Base-by-base conservation (phyloP, 30 jellyfish, hydroid and myxozoan species). In the Mastigias papua region DNA sequence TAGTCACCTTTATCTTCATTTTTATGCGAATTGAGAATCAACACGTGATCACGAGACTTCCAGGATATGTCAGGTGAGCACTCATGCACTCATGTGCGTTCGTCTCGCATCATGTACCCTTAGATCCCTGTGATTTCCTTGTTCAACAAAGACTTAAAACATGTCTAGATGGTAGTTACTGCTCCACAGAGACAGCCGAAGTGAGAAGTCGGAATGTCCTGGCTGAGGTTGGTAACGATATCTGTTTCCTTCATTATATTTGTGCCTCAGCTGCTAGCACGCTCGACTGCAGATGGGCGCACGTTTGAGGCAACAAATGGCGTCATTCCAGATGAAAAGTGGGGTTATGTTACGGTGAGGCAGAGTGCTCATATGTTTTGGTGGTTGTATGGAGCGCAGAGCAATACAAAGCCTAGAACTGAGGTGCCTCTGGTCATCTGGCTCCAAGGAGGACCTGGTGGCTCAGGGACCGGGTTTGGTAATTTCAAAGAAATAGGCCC, bases 361-460 rank as follows among this genome's bases (percentile, higher is more conserved):
- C 57, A 83, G 46, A 60, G 92, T 82, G 98, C 98, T 11, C 96
- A 93, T 78, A 93, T 89, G 96, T 93, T 93, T 76, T 93, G 98
- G 98, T 93, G 97, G 97, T 42, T 93, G 34, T 93, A 88, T 82
- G 97, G 97, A 6, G 98, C 93, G 17, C 97, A 81, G 63, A 80
- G 63, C 64, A 69, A 50, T 22, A 23, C 79, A 10, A 65, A 70
- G 34, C 85, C 84, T 1, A 29, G 97, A 35, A 69, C 66, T 0
- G 48, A 69, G 30, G 57, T 83, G 13, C 98, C 98, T 16, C 66
- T 93, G 28, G 90, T 93, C 32, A 78, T 93, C 27, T 93, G 98
- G 98, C 91, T 92, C 19, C 98, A 92, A 83, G 98, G 98, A 21
- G 98, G 98, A 11, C 98, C 98, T 57, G 98, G 98, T 63, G 98